Conservation (phyloP, 2,113 vertebrate genomes). For the Tympanuchus pallidicinctus region DNA sequence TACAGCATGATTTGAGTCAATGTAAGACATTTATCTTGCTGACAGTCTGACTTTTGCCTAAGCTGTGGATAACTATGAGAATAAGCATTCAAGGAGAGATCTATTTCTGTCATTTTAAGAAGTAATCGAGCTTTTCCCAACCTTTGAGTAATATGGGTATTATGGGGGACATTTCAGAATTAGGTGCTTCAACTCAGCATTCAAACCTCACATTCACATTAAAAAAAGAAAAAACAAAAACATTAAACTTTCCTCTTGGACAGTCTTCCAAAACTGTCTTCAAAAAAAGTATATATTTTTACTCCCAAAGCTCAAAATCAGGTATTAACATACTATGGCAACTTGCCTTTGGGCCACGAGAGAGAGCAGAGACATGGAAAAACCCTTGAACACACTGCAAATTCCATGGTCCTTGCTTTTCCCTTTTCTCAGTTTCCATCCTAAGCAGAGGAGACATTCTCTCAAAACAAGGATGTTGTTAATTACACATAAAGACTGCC, state of each 20-base stretch:
- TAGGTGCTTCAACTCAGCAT: neutral
- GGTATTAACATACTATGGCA: neutral
- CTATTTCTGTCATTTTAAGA: constrained; percentile 17
- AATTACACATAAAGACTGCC: neutral
- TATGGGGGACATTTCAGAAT: neutral
- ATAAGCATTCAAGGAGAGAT: neutral
- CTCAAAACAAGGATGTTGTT: neutral
- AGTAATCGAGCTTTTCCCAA: constrained; percentile 32
- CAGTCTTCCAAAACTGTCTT: neutral
- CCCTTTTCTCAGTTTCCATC: neutral
- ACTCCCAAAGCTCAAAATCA: neutral
- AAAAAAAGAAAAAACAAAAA: neutral
- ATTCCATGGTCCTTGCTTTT: neutral
- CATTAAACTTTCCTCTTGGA: neutral
- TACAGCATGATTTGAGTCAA: constrained; percentile 40
- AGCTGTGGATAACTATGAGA: constrained; percentile 13
- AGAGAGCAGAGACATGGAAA: neutral
- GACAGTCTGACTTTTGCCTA: constrained; percentile 41
- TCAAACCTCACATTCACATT: neutral
- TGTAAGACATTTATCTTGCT: neutral
- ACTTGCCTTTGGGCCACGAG: neutral
- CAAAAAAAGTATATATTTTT: neutral
- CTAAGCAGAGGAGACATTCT: neutral
- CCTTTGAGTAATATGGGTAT: neutral
- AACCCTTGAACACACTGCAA: neutral